These are phyloP conservation scores for Epistrophella euchroma DNA, from an alignment of 2,888 invertebrate genomes.

Conservation along the genomic window DNA sequence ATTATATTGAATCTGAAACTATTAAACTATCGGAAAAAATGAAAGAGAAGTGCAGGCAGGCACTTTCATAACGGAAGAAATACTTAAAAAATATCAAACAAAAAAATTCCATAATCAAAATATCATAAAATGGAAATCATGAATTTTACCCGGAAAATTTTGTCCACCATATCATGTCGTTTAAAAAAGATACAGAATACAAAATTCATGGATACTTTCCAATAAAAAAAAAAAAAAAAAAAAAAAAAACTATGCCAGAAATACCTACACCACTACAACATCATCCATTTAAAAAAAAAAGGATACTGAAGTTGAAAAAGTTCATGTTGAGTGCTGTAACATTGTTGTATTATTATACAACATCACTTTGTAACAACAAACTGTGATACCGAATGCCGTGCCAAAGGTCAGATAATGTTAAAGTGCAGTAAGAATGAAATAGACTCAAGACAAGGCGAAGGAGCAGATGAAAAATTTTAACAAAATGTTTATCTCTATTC, in stretches of 20 bases:
- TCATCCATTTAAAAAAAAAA: not conserved
- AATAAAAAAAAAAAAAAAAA: constrained; percentile 6
- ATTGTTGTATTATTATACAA: constrained; percentile 6
- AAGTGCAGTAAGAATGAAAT: constrained; percentile 35
- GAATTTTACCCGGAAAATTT: constrained; percentile 66
- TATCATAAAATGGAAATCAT: constrained; percentile 71
- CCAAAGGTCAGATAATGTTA: constrained; percentile 66
- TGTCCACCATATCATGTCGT: constrained; percentile 46
- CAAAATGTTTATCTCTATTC: constrained; percentile 59
- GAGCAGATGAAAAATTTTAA: constrained; percentile 40
- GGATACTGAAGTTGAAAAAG: constrained; percentile 24
- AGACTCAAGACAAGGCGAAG: constrained; percentile 17
- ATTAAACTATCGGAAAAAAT: not conserved
- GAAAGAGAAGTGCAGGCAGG: not conserved
- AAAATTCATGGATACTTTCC: constrained; percentile 25
- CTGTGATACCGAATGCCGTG: constrained; percentile 35
- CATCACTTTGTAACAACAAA: constrained; percentile 37
- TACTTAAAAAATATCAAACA: not conserved
- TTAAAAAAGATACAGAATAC: constrained; percentile 26
- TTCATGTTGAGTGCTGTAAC: constrained; percentile 19
- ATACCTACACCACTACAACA: constrained; percentile 9
- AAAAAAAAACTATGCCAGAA: not conserved
- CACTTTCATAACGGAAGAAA: constrained; percentile 17
- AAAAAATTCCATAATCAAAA: constrained; percentile 59
- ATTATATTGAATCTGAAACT: not conserved